A percentile compares a stretch with the other conserved stretches of the same genome.
Conservation (phyloP, 1,140 invertebrate species). For the Akabosia matsudoensis region DNA sequence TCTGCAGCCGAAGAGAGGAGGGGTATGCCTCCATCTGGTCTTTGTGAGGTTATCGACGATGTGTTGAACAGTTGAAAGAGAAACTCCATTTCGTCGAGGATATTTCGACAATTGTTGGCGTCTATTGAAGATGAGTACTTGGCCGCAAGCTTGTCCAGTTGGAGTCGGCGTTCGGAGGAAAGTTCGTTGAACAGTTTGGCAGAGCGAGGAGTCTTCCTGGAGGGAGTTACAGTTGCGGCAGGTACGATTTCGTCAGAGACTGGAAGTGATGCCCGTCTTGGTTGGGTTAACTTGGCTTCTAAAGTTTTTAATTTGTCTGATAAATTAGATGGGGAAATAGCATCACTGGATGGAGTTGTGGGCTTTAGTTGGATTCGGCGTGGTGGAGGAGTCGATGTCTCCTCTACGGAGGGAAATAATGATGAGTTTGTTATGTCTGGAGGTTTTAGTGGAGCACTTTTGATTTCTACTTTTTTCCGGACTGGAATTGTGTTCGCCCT, state of each 20-base stretch:
- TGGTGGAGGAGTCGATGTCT: too few species aligned
- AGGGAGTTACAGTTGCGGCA: not conserved
- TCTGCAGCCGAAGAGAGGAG: constrained; percentile 15
- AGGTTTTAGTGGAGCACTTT: constrained; percentile 29
- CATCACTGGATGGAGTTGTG: not conserved
- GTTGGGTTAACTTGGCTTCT: not conserved
- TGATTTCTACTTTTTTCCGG: constrained; percentile 21
- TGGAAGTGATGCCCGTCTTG: not conserved
- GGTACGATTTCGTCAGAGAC: constrained; percentile 7
- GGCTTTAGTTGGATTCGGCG: too few species aligned
- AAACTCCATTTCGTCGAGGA: constrained; percentile 36
- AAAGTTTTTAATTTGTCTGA: not conserved
- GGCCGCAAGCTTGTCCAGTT: constrained; percentile 23
- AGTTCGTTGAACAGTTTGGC: constrained; percentile 28
- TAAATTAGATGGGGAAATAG: too few species aligned
- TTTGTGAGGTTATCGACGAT: not conserved
- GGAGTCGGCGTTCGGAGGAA: not conserved
- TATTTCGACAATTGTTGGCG: constrained; percentile 34
- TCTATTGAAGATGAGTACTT: constrained; percentile 30
- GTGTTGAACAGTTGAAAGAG: constrained; percentile 28
- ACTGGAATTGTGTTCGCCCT: not conserved
- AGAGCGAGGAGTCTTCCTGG: constrained; percentile 5
- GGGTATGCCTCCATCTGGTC: not conserved
- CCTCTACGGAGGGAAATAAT: constrained; percentile 31
- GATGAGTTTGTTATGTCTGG: constrained; percentile 31